These are phyloP conservation scores for Brachionus plicatilis DNA, from an alignment of 1,140 invertebrate species.

Conservation along the genomic window DNA sequence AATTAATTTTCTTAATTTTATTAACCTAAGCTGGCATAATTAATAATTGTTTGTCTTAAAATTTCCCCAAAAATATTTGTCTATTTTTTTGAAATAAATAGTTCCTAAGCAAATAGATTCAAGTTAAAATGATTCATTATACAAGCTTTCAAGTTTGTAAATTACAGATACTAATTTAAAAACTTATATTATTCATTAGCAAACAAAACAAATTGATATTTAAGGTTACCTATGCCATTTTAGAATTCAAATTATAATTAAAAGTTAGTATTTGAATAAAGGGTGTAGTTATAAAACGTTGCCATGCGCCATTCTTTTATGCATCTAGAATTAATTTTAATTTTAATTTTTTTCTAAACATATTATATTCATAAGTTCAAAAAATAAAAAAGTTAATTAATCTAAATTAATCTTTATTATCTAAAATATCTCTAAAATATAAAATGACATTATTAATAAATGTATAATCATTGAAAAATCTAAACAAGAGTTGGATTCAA, in stretches of 20 bases:
- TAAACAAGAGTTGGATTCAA: conserved; percentile 12
- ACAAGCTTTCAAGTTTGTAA: background rate
- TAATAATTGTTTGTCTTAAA: no score
- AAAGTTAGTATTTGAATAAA: background rate
- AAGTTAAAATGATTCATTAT: background rate
- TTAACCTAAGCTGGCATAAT: no score
- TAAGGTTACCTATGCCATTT: background rate
- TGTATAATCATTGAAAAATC: background rate
- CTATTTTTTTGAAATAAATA: no score
- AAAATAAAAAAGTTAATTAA: background rate
- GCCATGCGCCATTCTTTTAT: background rate
- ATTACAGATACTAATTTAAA: background rate
- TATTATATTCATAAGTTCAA: background rate
- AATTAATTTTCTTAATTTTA: no score
- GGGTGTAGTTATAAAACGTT: background rate
- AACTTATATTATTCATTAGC: background rate
- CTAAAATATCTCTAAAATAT: background rate
- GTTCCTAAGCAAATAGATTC: no score
- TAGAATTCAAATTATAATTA: background rate
- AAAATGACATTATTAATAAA: background rate
- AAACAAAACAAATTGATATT: background rate
- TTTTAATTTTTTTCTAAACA: no score
- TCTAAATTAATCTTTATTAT: background rate
- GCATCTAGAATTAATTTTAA: no score
- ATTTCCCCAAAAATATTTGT: no score